A percentile compares a stretch with the other conserved stretches of the same genome.
These are phyloP conservation scores for Ochropacha duplaris DNA, from an alignment of 2,888 invertebrate genomes.

Conservation along the genomic window DNA sequence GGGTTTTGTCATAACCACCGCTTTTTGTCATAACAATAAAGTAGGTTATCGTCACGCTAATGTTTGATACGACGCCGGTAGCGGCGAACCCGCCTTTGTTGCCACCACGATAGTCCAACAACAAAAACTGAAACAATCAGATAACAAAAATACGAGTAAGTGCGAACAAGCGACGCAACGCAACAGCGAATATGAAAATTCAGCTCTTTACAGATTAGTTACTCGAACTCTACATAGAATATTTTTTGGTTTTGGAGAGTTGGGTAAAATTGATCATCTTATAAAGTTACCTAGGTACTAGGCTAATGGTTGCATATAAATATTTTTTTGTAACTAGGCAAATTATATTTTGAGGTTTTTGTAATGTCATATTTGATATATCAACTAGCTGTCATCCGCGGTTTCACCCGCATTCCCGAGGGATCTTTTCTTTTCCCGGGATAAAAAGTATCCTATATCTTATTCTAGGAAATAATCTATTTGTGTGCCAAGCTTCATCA, in stretches of 20 bases:
- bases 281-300: no score
- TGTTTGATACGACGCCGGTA: constrained; percentile 23
- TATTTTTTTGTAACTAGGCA: no score
- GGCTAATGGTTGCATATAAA: no score
- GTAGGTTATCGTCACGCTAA: constrained; percentile 18
- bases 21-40: constrained; percentile 10
- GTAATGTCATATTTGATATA: no score
- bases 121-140: constrained; percentile 6
- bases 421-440: no score
- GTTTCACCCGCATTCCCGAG: no score
- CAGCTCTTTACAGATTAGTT: not conserved
- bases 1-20: not conserved
- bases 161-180: no score
- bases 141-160: constrained; percentile 17
- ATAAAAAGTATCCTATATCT: no score
- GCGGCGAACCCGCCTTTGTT: constrained; percentile 14
- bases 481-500: no score
- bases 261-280: not conserved
- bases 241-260: not conserved
- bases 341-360: no score
- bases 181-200: not conserved
- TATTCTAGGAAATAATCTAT: no score
- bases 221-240: not conserved
- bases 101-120: constrained; percentile 23
- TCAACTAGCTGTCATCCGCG: no score